Percentiles rank a stretch among this genome's conserved stretches.
Evolutionary conservation across 2,888 invertebrate species (phyloP).

Genomic region (Euplagia quadripunctaria): DNA sequence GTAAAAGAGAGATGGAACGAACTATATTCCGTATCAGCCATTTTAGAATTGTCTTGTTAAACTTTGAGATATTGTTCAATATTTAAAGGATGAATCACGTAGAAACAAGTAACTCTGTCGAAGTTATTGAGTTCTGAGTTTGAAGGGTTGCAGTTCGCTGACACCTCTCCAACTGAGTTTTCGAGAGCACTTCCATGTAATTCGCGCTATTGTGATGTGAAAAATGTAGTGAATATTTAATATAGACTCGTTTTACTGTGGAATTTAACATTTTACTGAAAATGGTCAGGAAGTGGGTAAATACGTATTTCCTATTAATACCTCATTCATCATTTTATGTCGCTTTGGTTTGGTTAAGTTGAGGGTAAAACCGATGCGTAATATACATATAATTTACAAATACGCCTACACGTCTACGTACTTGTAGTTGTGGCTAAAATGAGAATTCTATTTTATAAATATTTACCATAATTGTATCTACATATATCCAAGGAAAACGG

Average conservation of each 20-base stretch:
- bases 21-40: too few species aligned
- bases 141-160: slow-evolving; percentile 24
- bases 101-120: slow-evolving; percentile 27
- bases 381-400: too few species aligned
- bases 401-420: too few species aligned
- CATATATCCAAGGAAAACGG: too few species aligned
- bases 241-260: not conserved
- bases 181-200: slow-evolving; percentile 23
- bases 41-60: too few species aligned
- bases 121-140: slow-evolving; percentile 28
- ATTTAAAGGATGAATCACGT: slow-evolving; percentile 33
- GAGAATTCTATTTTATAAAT: too few species aligned
- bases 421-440: too few species aligned
- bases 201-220: slow-evolving; percentile 8
- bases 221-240: slow-evolving; percentile 9
- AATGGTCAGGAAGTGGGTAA: not conserved
- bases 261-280: not conserved
- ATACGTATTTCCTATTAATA: not conserved
- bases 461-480: too few species aligned
- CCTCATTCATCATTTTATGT: not conserved
- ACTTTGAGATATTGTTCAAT: slow-evolving; percentile 25
- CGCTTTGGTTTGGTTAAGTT: not conserved
- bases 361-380: not conserved
- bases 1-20: too few species aligned
- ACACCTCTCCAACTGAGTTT: slow-evolving; percentile 25